Evolutionary conservation across 2,888 invertebrate genomes (phyloP).

Genomic region (Lasioglossum villosulum): DNA sequence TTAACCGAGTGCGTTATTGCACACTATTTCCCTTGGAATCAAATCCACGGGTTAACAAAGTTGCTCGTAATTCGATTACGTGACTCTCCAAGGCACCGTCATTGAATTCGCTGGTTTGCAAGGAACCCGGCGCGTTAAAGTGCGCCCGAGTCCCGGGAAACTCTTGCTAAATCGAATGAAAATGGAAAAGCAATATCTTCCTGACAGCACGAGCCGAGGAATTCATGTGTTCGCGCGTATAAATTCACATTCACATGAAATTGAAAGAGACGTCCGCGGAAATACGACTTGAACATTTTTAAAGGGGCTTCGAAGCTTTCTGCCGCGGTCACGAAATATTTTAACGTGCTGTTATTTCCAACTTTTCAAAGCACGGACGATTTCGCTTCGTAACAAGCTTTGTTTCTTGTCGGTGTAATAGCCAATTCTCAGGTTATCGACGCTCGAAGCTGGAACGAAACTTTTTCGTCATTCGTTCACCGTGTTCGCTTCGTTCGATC

Average conservation of each 20-base stretch:
- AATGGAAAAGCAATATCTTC: background rate
- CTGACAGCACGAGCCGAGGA: background rate
- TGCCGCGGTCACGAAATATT: background rate
- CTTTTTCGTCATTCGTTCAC: background rate
- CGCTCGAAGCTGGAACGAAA: background rate
- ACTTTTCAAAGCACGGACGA: no score
- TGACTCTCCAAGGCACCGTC: background rate
- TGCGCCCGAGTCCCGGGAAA: background rate
- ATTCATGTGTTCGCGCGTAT: background rate
- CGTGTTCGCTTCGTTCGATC: background rate
- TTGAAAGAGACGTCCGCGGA: background rate
- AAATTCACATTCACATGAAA: background rate
- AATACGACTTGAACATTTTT: background rate
- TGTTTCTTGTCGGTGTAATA: background rate
- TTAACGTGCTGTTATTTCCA: background rate
- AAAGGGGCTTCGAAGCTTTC: background rate
- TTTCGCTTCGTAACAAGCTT: background rate
- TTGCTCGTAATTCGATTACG: slow-evolving; percentile 38
- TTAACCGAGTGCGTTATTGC: slow-evolving; percentile 18
- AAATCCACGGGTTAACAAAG: slow-evolving; percentile 32
- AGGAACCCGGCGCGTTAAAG: background rate
- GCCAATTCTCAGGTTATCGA: background rate
- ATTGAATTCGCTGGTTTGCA: background rate
- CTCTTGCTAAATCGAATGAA: background rate
- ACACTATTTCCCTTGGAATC: slow-evolving; percentile 16